Conservation (phyloP, 1,140 invertebrate genomes). For the Drosophila murphyi region DNA sequence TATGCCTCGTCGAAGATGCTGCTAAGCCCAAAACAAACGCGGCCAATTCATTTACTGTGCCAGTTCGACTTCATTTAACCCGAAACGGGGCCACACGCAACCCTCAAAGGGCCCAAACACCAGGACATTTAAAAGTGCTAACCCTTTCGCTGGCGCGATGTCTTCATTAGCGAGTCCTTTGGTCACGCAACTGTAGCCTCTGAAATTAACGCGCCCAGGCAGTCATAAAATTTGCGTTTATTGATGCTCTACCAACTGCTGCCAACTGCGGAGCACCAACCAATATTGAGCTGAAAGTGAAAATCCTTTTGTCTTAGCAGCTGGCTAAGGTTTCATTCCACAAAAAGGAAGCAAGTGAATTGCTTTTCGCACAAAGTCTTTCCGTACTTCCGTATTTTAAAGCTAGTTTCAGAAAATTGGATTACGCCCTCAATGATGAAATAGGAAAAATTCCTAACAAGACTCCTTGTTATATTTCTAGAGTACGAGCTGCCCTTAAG, state of each 20-base stretch:
- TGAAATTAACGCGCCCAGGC: constrained; percentile 64
- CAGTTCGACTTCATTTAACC: constrained; percentile 81
- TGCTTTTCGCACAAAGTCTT: not conserved
- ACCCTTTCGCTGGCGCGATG: constrained; percentile 55
- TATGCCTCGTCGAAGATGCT: constrained; percentile 72
- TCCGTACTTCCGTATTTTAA: not conserved
- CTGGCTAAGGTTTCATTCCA: constrained; percentile 24
- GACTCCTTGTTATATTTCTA: too few species aligned
- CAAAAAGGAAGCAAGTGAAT: not conserved
- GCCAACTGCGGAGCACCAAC: constrained; percentile 2
- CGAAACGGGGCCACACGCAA: constrained; percentile 23
- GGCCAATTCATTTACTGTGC: constrained; percentile 73
- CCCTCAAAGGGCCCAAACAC: not conserved
- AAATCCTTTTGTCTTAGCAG: constrained; percentile 60
- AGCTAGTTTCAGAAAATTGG: not conserved
- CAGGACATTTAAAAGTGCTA: constrained; percentile 9
- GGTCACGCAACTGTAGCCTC: constrained; percentile 76
- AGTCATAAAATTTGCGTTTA: constrained; percentile 80
- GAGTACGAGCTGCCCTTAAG: not conserved
- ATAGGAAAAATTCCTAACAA: too few species aligned
- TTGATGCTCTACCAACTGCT: constrained; percentile 73
- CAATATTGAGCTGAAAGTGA: constrained; percentile 33
- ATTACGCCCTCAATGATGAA: not conserved
- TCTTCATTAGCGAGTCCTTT: constrained; percentile 77
- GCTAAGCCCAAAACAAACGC: constrained; percentile 70